Evolutionary conservation across 1,140 invertebrate species (phyloP), one percentile per base, ranked within the genome.

Genomic region (Antheraea pernyi): DNA sequence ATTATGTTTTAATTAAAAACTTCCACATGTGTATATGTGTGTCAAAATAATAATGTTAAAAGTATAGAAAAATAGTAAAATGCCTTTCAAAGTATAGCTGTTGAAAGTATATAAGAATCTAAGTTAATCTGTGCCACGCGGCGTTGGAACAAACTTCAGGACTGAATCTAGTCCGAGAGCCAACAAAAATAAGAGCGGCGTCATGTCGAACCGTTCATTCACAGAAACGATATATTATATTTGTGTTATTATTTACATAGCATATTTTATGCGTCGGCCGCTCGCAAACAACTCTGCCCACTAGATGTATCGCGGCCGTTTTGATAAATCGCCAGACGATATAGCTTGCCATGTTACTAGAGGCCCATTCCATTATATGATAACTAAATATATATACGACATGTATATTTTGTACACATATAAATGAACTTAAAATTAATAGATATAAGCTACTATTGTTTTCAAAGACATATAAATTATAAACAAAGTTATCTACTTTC

Each of bases 171-270:
- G 4, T n/a, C 6, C 5, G 16, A 53, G 5, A 16, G 46, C 46
- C 46, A 53, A 53, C 46, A 53, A 19, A 61, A 61, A 61, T 61
- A 61, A 61, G 8, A 22, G 18, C 59, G 30, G 19, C 59, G 59
- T 19, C 59, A 36, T 36, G 59, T 61, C 10, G 18, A 36, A 61
- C 59, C 18, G 16, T 61, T 36, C 59, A 22, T 19, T 61, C 59
- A 53, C 16, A 53, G 46, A 53, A 53, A 53, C 46, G 46, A 53
- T 53, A 53, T 53, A 53, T 53, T 53, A 53, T 53, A 53, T 53
- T 5, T 53, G 72, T 67, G 63, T 59, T 74, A 63, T 67, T 75
- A 75, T 78, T 78, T 76, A 78, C 76, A 75, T 74, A 69, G 65
- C 76, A 73, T 75, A 73, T 76, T 72, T 73, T 60, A 60, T 65